phyloP scores from a whole-genome alignment of 1,140 invertebrate genomes.

The Riptortus pedestris region DNA sequence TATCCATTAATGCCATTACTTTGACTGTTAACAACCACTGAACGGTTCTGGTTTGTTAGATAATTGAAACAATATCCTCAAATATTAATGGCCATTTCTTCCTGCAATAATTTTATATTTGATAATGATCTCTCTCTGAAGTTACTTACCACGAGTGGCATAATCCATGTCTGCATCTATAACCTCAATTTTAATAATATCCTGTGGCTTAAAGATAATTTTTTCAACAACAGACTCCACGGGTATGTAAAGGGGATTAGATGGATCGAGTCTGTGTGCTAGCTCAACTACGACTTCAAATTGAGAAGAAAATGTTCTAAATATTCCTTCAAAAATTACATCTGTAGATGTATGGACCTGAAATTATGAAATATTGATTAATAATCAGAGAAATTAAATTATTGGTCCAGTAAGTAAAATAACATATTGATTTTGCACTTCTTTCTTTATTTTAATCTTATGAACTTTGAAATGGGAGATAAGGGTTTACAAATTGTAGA shows the following conservation, averaged over 20 bases:
- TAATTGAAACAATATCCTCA: too few relatives aligned
- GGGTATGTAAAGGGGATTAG: constrained; percentile 45
- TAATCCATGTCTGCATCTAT: constrained; percentile 78
- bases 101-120: too few relatives aligned
- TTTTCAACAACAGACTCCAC: constrained; percentile 64
- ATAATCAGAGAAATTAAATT: background rate
- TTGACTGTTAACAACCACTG: too few relatives aligned
- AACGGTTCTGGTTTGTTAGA: too few relatives aligned
- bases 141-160: constrained; percentile 61
- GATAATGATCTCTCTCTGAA: too few relatives aligned
- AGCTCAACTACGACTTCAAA: constrained; percentile 76
- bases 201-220: constrained; percentile 71
- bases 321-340: constrained; percentile 72
- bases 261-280: constrained; percentile 65
- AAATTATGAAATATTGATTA: too few relatives aligned
- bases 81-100: too few relatives aligned
- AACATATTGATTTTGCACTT: background rate
- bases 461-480: background rate
- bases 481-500: background rate
- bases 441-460: background rate
- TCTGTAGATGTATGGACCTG: constrained; percentile 67
- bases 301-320: constrained; percentile 72
- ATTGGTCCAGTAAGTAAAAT: constrained; percentile 8
- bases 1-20: too few relatives aligned
- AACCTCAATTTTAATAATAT: constrained; percentile 67